Conservation (phyloP, 2,113 vertebrate species). For the Chiloscyllium plagiosum region DNA sequence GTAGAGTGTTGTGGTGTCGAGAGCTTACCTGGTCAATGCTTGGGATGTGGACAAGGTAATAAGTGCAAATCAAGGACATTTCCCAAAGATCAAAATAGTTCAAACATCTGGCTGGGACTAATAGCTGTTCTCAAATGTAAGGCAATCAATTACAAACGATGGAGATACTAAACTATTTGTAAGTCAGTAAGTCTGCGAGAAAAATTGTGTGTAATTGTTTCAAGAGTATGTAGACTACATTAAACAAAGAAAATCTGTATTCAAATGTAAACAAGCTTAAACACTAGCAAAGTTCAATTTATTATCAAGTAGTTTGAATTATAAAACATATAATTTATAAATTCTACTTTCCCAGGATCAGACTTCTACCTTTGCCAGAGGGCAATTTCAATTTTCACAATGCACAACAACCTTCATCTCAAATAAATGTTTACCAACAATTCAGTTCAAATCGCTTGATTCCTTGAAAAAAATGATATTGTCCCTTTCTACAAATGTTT, state of each 20-base stretch:
- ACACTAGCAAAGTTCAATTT: no score
- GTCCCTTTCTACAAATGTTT: neutral
- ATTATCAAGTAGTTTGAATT: no score
- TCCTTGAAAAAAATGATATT: neutral
- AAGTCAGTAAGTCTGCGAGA: neutral
- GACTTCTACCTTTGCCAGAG: no score
- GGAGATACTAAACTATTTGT: neutral
- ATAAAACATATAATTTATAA: no score
- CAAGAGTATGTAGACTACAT: no score
- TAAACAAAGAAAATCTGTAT: no score
- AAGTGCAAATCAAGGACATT: neutral
- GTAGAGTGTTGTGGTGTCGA: neutral
- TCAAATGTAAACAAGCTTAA: no score
- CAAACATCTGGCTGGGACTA: neutral
- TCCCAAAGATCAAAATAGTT: neutral
- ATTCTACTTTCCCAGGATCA: no score
- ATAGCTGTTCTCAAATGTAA: neutral
- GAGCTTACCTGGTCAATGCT: no score
- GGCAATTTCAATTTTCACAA: neutral
- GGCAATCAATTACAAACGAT: neutral
- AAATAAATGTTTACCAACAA: neutral
- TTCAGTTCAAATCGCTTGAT: neutral
- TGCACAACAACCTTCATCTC: no score
- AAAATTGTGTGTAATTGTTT: no score
- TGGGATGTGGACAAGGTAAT: neutral